Percentiles rank a stretch among this genome's conserved stretches.
These are phyloP conservation scores for Crypturellus undulatus DNA, from an alignment of 2,113 vertebrate genomes.

Conservation along the genomic window DNA sequence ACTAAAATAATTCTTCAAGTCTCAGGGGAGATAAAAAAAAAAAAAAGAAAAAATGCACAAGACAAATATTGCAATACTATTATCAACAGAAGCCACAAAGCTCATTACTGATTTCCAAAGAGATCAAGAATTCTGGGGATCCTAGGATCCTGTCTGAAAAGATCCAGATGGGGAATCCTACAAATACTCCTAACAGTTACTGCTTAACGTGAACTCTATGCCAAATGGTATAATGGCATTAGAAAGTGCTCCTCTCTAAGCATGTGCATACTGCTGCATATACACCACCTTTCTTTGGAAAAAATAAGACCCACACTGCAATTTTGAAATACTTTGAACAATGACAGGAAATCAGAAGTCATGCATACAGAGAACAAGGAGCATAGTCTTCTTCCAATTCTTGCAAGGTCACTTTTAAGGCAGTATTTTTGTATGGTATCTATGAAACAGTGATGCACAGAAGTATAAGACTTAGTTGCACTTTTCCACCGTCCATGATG, in stretches of 20 bases:
- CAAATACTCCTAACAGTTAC: neutral
- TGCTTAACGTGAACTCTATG: neutral
- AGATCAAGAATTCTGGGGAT: neutral
- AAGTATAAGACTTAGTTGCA: neutral
- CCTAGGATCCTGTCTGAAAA: neutral
- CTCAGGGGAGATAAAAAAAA: too few relatives aligned
- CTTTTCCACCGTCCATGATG: neutral
- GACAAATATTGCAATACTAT: neutral
- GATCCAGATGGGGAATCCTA: neutral
- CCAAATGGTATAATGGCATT: neutral
- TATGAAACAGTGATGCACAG: neutral
- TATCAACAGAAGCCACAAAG: fast-evolving
- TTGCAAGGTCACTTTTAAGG: slow-evolving; percentile 33
- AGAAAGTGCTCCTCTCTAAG: fast-evolving
- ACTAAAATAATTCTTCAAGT: neutral
- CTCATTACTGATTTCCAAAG: neutral
- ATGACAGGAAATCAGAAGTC: neutral
- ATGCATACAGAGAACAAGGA: neutral
- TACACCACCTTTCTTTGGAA: neutral
- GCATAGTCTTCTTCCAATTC: neutral
- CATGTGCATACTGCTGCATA: neutral
- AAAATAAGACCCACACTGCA: neutral
- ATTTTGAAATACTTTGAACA: neutral
- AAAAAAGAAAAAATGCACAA: too few relatives aligned
- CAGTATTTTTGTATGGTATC: neutral